Evolutionary conservation across 2,888 invertebrate species (phyloP).

Genomic region (Drosophila robusta): DNA sequence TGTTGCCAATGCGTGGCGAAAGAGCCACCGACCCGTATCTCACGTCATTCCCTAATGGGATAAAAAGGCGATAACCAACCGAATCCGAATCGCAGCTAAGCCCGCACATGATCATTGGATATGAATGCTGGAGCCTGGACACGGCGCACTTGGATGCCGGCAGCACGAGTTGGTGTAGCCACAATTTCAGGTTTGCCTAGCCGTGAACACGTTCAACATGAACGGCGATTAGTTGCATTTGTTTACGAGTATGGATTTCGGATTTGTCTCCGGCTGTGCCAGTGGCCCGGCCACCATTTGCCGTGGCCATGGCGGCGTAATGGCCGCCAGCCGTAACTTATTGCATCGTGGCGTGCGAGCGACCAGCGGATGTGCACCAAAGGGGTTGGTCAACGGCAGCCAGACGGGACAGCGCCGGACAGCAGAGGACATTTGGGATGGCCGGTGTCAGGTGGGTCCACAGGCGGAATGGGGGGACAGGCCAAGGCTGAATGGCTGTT

Average conservation of each 20-base stretch:
- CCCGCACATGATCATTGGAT: conserved; percentile 52
- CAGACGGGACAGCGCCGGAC: conserved; percentile 15
- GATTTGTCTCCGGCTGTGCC: conserved; percentile 75
- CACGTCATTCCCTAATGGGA: conserved; percentile 2
- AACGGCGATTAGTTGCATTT: conserved; percentile 84
- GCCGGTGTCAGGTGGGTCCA: conserved; percentile 51
- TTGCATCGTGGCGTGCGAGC: conserved; percentile 77
- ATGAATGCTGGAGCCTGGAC: conserved; percentile 13
- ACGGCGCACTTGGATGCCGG: conserved; percentile 5
- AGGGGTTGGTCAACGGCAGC: conserved; percentile 44
- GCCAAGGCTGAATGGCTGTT: conserved; percentile 33
- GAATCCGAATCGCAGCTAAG: conserved; percentile 42
- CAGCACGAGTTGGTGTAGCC: conserved; percentile 52
- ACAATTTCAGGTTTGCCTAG: conserved; percentile 75
- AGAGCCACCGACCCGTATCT: conserved; percentile 9
- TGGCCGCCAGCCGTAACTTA: conserved; percentile 74
- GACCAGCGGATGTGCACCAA: conserved; percentile 54
- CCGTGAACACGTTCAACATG: conserved; percentile 79
- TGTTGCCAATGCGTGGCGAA: neutral
- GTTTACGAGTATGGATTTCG: conserved; percentile 84
- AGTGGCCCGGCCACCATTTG: conserved; percentile 39
- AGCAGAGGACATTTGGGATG: conserved; percentile 27
- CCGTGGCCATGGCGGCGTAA: conserved; percentile 56
- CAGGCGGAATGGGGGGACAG: neutral
- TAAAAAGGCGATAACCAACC: conserved; percentile 32